Conservation (phyloP, 2,113 vertebrate species). For the Herpetotheres cachinnans region DNA sequence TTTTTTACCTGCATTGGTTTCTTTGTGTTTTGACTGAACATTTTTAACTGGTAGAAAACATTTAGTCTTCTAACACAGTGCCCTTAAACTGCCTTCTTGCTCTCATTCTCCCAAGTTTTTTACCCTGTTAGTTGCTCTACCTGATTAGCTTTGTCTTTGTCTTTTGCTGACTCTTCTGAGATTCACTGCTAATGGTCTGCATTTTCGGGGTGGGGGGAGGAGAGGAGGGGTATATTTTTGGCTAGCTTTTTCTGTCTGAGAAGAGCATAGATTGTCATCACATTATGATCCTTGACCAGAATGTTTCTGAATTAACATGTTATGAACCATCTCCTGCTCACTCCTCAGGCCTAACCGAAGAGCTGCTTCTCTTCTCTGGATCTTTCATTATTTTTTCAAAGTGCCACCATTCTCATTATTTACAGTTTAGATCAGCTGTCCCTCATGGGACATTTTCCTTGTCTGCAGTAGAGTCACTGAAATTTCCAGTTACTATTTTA, state of each 20-base stretch:
- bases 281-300: background rate
- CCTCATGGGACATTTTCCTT: background rate
- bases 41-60: background rate
- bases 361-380: background rate
- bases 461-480: background rate
- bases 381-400: background rate
- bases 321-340: background rate
- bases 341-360: background rate
- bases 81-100: background rate
- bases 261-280: background rate
- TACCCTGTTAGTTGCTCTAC: background rate
- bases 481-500: background rate
- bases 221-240: background rate
- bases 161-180: background rate
- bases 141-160: background rate
- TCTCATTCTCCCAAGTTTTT: background rate
- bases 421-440: background rate
- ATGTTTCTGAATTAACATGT: background rate
- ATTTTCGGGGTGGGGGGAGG: background rate
- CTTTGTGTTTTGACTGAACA: background rate
- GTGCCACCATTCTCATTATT: background rate
- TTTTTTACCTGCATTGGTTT: background rate
- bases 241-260: background rate
- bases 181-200: background rate
- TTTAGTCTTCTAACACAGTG: background rate